A percentile compares a stretch with the other conserved stretches of the same genome.
These are phyloP conservation scores for Laticauda colubrina DNA, from an alignment of 2,113 vertebrate genomes.

Conservation along the genomic window DNA sequence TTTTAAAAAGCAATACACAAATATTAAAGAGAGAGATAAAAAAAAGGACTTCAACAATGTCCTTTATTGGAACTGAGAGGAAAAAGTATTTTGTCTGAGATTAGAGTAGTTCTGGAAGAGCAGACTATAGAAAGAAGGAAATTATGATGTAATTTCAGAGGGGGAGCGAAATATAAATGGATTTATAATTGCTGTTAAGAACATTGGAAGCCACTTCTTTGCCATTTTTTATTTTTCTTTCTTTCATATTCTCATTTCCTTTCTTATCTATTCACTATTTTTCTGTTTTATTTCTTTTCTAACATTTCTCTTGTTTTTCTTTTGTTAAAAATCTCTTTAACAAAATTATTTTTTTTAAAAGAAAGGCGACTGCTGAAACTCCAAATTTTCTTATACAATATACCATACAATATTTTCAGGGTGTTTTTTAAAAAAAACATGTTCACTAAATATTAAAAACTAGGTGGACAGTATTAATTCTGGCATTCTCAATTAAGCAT, in stretches of 20 bases:
- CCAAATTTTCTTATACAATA: background rate
- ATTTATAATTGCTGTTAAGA: background rate
- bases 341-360: background rate
- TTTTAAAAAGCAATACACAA: background rate
- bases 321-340: background rate
- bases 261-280: background rate
- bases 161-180: background rate
- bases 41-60: background rate
- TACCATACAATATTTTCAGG: background rate
- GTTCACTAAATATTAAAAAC: background rate
- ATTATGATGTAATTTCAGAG: background rate
- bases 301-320: background rate
- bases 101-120: background rate
- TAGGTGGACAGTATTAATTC: background rate
- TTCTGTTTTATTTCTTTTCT: background rate
- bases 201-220: background rate
- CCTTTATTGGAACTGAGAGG: background rate
- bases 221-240: background rate
- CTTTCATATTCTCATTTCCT: background rate
- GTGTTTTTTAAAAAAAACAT: background rate
- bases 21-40: background rate
- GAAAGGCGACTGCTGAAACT: background rate
- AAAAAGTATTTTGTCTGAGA: background rate
- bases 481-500: background rate
- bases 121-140: background rate